phyloP scores from a whole-genome alignment of 2,888 invertebrate species.

The Leucophenga maculata region DNA sequence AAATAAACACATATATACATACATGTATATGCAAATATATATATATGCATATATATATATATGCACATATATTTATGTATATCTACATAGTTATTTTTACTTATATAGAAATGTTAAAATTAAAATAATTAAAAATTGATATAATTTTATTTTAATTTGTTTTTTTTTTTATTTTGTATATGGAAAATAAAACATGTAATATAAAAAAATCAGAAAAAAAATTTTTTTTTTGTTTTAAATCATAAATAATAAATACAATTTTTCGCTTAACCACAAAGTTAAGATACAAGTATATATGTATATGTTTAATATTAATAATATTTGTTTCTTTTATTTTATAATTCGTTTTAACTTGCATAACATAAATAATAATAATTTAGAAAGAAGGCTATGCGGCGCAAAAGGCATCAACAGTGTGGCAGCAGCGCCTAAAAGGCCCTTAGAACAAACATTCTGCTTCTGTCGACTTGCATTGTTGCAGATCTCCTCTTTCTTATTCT shows the following conservation, averaged over 20 bases:
- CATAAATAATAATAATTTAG: constrained; percentile 19
- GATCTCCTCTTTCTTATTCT: not conserved
- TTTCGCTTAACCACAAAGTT: constrained; percentile 62
- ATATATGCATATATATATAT: not conserved
- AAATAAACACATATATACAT: not conserved
- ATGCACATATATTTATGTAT: constrained; percentile 10
- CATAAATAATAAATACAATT: constrained; percentile 36
- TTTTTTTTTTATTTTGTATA: not conserved
- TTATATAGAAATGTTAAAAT: constrained; percentile 15
- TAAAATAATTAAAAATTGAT: constrained; percentile 12
- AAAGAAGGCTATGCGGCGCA: constrained; percentile 15
- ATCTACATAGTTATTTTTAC: constrained; percentile 23
- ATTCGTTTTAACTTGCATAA: not conserved
- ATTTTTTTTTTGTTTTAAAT: not conserved
- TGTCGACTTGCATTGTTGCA: no score
- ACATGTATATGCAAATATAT: no score
- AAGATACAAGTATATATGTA: constrained; percentile 54
- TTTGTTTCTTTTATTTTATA: constrained; percentile 36
- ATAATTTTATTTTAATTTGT: not conserved
- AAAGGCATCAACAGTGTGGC: constrained; percentile 15
- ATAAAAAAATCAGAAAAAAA: not conserved
- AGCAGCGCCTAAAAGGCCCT: constrained; percentile 8
- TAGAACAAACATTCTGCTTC: not conserved
- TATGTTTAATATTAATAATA: constrained; percentile 27
- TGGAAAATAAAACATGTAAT: not conserved